A percentile compares a stretch with the other conserved stretches of the same genome.
Evolutionary conservation across 2,888 invertebrate genomes (phyloP).

Genomic region (Arenicola marina): DNA sequence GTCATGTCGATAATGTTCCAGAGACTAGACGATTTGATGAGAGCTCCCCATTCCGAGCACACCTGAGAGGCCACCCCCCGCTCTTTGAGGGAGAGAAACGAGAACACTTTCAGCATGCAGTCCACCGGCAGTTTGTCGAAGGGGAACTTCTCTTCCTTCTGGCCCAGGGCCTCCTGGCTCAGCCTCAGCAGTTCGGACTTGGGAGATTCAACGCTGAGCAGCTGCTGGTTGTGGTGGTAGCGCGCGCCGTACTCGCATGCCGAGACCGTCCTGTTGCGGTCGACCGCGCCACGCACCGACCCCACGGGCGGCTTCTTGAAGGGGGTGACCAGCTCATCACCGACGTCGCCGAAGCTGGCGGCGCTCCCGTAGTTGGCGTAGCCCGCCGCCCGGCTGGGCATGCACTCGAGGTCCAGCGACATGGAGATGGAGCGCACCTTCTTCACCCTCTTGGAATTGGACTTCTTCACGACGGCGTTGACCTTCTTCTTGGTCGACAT

Average conservation of each 20-base stretch:
- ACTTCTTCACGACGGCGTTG: background rate
- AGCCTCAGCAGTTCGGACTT: slow-evolving; percentile 6
- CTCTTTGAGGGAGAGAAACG: slow-evolving; percentile 46
- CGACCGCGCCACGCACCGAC: background rate
- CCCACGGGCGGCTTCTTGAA: background rate
- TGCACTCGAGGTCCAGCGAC: slow-evolving; percentile 4
- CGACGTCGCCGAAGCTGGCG: too few relatives aligned
- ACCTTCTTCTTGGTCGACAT: slow-evolving; percentile 4
- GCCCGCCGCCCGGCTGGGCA: background rate
- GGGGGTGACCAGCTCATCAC: background rate
- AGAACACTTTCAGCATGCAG: slow-evolving; percentile 53
- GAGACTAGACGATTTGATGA: slow-evolving; percentile 44
- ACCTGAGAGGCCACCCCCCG: slow-evolving; percentile 48
- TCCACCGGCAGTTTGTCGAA: slow-evolving; percentile 49
- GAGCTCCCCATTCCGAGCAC: slow-evolving; percentile 45
- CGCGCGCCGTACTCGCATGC: background rate
- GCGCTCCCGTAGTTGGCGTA: background rate
- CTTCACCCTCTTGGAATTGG: background rate
- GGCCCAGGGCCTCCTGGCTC: background rate
- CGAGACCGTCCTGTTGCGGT: background rate
- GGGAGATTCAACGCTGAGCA: too few relatives aligned
- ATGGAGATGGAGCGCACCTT: slow-evolving; percentile 2
- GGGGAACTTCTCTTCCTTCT: slow-evolving; percentile 36
- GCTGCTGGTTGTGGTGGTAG: background rate
- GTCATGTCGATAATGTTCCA: slow-evolving; percentile 53